Conservation (phyloP, 2,888 invertebrate species). For the Bimastos eiseni region DNA sequence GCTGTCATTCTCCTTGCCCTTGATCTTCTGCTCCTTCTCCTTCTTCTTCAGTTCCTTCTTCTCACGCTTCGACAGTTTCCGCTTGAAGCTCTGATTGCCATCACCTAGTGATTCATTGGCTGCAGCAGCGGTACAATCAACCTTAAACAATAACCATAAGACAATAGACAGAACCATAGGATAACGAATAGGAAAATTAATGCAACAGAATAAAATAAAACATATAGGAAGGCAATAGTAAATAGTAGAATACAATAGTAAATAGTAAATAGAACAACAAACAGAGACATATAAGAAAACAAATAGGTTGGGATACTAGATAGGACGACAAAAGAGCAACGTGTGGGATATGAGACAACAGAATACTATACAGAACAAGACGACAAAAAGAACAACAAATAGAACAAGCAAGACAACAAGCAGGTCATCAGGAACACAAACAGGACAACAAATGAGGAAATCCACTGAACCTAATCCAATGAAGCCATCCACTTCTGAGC, state of each 20-base stretch:
- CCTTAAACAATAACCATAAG: neutral
- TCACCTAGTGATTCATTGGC: constrained; percentile 19
- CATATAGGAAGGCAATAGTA: too few relatives aligned
- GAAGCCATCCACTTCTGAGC: neutral
- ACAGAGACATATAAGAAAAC: neutral
- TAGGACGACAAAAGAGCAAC: neutral
- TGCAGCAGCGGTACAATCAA: neutral
- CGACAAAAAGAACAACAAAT: neutral
- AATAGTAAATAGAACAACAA: too few relatives aligned
- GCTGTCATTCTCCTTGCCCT: constrained; percentile 69
- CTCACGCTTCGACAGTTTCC: constrained; percentile 93
- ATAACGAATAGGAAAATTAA: neutral
- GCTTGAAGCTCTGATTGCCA: constrained; percentile 63
- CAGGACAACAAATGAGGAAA: neutral
- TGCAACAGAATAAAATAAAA: too few relatives aligned
- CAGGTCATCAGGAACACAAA: neutral
- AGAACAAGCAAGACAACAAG: neutral
- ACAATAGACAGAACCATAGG: neutral
- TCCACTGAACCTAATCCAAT: neutral
- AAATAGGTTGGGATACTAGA: neutral
- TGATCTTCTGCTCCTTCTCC: constrained; percentile 53
- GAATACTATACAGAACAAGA: too few relatives aligned
- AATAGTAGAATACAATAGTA: too few relatives aligned
- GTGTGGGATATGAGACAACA: neutral
- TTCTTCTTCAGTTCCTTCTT: constrained; percentile 77